phyloP scores from a whole-genome alignment of 2,113 vertebrate species.

The Pantherophis guttatus region DNA sequence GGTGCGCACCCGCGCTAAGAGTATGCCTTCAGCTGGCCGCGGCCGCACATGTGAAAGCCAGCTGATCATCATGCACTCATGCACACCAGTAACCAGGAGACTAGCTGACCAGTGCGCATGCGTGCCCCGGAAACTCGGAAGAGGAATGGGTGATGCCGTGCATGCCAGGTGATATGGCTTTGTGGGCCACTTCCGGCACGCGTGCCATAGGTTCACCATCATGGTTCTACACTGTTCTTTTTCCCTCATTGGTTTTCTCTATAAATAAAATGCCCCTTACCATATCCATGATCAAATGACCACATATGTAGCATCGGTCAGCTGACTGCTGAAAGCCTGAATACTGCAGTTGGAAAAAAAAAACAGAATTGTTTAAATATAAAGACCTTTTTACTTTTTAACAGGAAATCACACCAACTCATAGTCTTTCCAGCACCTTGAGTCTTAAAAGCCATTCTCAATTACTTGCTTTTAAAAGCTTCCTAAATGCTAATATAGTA shows the following conservation, averaged over 20 bases:
- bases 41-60: too few relatives aligned
- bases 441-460: not conserved
- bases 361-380: slow-evolving; percentile 3
- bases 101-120: too few relatives aligned
- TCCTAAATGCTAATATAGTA: not conserved
- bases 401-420: not conserved
- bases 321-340: slow-evolving; percentile 98
- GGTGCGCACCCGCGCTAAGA: too few relatives aligned
- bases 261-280: slow-evolving; percentile 72
- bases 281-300: slow-evolving; percentile 98
- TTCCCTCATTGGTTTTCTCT: not conserved
- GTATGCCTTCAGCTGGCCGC: too few relatives aligned
- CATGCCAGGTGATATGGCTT: too few relatives aligned
- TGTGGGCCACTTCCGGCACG: too few relatives aligned
- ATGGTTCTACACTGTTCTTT: not conserved
- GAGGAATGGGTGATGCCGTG: too few relatives aligned
- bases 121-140: too few relatives aligned
- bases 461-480: not conserved
- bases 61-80: too few relatives aligned
- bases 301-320: slow-evolving; percentile 94
- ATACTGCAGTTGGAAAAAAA: slow-evolving; percentile 73
- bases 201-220: too few relatives aligned
- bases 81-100: too few relatives aligned
- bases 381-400: not conserved
- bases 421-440: not conserved